Percentiles rank a stretch among this genome's conserved stretches.
Conservation (phyloP, 2,888 invertebrate species). For the Frankliniella intonsa region DNA sequence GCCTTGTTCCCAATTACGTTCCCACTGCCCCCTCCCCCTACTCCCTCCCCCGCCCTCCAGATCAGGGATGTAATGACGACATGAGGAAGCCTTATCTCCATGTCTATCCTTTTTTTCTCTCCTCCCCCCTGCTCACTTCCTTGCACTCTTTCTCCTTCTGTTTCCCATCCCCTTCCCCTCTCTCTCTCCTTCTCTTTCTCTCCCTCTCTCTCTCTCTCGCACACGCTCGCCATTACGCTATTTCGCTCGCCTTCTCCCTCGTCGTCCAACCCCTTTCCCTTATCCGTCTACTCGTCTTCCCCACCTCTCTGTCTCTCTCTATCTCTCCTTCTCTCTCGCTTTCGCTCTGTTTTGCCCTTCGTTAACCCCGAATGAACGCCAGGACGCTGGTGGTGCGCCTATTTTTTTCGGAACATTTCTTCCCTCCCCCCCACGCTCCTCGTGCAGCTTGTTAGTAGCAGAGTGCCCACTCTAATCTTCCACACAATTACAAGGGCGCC, state of each 20-base stretch:
- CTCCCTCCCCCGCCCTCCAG: neutral
- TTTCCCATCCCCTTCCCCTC: neutral
- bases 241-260: neutral
- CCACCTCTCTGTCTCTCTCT: too few species aligned
- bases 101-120: neutral
- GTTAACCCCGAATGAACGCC: too few species aligned
- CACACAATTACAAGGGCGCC: neutral
- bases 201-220: neutral
- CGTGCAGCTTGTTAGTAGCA: neutral
- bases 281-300: too few species aligned
- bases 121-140: neutral
- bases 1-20: slow-evolving; percentile 11
- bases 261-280: neutral
- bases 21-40: neutral
- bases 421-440: too few species aligned
- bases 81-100: slow-evolving; percentile 2
- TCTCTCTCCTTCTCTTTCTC: neutral
- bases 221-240: neutral
- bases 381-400: too few species aligned
- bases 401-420: too few species aligned
- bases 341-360: too few species aligned
- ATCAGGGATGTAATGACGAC: slow-evolving; percentile 12
- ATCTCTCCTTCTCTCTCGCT: too few species aligned
- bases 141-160: neutral
- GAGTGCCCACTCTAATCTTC: neutral